phyloP scores from a whole-genome alignment of 2,888 invertebrate genomes.

The Dexiosoma caninum region DNA sequence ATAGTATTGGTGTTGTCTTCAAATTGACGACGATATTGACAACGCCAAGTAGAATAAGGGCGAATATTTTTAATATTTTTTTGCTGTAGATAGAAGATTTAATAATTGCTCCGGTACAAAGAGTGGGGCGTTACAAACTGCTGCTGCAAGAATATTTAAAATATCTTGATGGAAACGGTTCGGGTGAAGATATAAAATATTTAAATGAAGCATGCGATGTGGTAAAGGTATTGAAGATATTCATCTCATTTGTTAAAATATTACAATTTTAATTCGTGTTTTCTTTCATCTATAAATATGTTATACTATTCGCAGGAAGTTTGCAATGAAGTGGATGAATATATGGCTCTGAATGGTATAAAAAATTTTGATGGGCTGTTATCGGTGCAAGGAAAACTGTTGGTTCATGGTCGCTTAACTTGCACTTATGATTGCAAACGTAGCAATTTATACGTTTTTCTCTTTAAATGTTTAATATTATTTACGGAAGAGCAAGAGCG shows the following conservation, averaged over 20 bases:
- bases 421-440: slow-evolving; percentile 27
- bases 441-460: slow-evolving; percentile 33
- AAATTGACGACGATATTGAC: too few relatives aligned
- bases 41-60: too few relatives aligned
- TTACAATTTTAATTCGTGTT: too few relatives aligned
- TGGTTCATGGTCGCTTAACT: slow-evolving; percentile 16
- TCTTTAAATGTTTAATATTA: slow-evolving; percentile 38
- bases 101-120: slow-evolving; percentile 26
- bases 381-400: slow-evolving; percentile 43
- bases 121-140: slow-evolving; percentile 5
- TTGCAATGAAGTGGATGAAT: slow-evolving; percentile 13
- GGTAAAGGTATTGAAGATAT: slow-evolving; percentile 13
- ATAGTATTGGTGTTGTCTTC: too few relatives aligned
- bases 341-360: slow-evolving; percentile 9
- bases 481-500: slow-evolving; percentile 38
- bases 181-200: not conserved
- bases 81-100: slow-evolving; percentile 13
- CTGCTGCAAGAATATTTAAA: not conserved
- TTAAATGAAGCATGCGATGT: slow-evolving; percentile 15
- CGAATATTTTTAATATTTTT: too few relatives aligned
- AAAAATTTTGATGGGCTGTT: slow-evolving; percentile 36
- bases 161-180: not conserved
- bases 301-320: slow-evolving; percentile 3
- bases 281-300: not conserved
- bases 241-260: too few relatives aligned